These are phyloP conservation scores for Fopius arisanus DNA, from an alignment of 1,140 invertebrate species.

Conservation along the genomic window DNA sequence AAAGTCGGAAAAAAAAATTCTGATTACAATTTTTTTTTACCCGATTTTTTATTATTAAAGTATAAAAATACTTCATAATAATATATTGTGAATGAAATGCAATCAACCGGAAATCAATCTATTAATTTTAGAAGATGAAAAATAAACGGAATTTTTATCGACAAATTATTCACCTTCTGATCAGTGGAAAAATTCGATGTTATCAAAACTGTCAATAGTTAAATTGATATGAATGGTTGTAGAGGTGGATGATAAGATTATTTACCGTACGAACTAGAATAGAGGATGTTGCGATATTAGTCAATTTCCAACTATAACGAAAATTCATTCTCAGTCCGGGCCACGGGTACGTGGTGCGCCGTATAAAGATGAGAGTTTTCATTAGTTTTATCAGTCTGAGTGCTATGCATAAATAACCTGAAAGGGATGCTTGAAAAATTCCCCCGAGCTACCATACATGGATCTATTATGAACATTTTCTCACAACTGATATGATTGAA, in stretches of 20 bases:
- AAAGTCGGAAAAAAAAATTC: no score
- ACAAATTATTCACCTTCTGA: background rate
- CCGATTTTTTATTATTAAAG: no score
- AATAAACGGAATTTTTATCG: background rate
- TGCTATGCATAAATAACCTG: constrained; percentile 1
- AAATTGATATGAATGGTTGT: background rate
- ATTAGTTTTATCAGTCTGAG: background rate
- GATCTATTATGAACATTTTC: background rate
- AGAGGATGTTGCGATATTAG: background rate
- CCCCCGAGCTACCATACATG: background rate
- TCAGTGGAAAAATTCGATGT: no score
- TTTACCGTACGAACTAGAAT: background rate
- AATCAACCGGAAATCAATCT: no score
- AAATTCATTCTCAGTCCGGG: background rate
- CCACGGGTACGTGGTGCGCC: background rate
- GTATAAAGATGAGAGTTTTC: background rate
- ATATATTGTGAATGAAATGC: no score
- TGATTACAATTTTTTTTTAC: no score
- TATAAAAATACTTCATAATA: no score
- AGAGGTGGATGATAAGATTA: background rate
- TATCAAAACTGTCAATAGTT: background rate
- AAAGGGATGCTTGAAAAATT: background rate
- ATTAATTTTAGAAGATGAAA: no score
- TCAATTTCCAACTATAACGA: background rate
- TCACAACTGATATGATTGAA: background rate